Evolutionary conservation across 2,797 vertebrate species (phyloP).

Genomic region (Morelia viridis): DNA sequence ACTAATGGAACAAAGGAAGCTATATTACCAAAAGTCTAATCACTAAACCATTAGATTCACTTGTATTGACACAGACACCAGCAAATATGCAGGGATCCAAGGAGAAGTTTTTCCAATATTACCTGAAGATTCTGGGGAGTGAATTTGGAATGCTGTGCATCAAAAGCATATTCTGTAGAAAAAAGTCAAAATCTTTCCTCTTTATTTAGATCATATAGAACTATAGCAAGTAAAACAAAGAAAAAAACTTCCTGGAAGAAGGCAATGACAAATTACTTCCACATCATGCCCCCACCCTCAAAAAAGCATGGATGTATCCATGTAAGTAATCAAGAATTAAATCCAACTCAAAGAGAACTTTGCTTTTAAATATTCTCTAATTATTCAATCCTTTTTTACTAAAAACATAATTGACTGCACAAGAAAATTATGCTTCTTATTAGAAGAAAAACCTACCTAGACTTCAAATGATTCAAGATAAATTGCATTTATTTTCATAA

Average conservation of each 20-base stretch:
- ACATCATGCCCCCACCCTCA: background rate
- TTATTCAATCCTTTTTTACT: background rate
- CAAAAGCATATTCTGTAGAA: background rate
- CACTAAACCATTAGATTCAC: background rate
- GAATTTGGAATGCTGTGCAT: background rate
- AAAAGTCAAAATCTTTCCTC: background rate
- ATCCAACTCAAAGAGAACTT: background rate
- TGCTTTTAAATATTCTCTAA: background rate
- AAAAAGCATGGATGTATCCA: background rate
- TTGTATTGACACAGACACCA: background rate
- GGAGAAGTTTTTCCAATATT: background rate
- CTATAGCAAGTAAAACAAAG: background rate
- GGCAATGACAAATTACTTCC: background rate
- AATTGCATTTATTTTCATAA: background rate
- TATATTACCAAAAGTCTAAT: background rate
- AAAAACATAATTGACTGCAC: background rate
- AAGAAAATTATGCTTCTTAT: background rate
- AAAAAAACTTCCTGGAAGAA: background rate
- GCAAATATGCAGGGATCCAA: background rate
- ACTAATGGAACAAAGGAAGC: background rate
- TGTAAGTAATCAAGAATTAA: background rate
- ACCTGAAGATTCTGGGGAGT: background rate
- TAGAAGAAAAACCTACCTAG: background rate
- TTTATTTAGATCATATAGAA: background rate
- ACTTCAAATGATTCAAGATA: background rate